A percentile compares a stretch with the other conserved stretches of the same genome.
Evolutionary conservation across 2,113 vertebrate genomes (phyloP).

Genomic region (Sminthopsis crassicaudata): DNA sequence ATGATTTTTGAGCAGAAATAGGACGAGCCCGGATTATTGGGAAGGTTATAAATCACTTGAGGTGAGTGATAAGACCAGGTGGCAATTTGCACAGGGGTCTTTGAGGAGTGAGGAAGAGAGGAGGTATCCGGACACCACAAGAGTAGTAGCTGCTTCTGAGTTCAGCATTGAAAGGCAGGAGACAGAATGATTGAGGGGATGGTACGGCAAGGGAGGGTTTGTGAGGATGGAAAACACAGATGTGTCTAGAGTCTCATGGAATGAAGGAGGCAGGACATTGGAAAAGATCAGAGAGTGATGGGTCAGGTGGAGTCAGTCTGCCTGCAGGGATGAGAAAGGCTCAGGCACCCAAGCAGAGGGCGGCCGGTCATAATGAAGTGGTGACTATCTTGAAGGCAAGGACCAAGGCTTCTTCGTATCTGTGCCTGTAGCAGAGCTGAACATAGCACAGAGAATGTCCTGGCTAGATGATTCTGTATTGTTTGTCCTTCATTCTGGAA

Average conservation of each 20-base stretch:
- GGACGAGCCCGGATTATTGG: not conserved
- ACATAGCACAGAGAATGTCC: not conserved
- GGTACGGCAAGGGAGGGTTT: not conserved
- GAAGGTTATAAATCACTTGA: not conserved
- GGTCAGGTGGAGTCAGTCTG: fast-evolving
- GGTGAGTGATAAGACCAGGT: not conserved
- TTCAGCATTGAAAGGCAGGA: not conserved
- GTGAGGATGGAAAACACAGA: not conserved
- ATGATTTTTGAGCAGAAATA: not conserved
- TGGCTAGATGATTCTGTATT: not conserved
- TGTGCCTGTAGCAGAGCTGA: not conserved
- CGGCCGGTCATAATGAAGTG: not conserved
- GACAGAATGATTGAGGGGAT: not conserved
- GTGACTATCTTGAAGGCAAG: not conserved
- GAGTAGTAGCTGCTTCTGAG: not conserved
- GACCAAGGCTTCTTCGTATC: not conserved
- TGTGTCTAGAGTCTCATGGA: not conserved
- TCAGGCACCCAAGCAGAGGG: not conserved
- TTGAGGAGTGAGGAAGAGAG: not conserved
- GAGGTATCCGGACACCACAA: not conserved
- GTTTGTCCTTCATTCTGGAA: too few relatives aligned
- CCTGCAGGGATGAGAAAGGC: not conserved
- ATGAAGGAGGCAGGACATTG: not conserved
- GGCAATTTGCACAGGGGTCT: not conserved
- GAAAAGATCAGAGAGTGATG: not conserved